Evolutionary conservation across 2,888 invertebrate genomes (phyloP).

Genomic region (Ephialtes manifestator): DNA sequence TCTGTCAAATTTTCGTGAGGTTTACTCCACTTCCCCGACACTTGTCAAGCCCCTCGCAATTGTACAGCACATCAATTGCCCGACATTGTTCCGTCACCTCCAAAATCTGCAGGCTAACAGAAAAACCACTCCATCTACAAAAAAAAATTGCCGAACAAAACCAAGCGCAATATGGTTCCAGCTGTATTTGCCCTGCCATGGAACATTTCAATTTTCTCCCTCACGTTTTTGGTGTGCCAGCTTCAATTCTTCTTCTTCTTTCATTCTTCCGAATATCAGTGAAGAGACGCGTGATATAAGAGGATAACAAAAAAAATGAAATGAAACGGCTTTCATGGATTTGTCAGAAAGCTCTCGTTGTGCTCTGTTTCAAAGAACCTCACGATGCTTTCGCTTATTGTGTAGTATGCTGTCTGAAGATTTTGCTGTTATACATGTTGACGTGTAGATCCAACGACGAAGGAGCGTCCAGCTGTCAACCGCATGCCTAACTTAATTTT

Average conservation of each 20-base stretch:
- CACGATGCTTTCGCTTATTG: constrained; percentile 23
- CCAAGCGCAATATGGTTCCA: constrained; percentile 16
- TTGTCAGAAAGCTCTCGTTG: constrained; percentile 50
- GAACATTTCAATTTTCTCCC: constrained; percentile 11
- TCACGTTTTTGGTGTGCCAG: neutral
- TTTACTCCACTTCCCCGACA: neutral
- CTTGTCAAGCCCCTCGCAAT: neutral
- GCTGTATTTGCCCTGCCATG: neutral
- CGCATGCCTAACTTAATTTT: constrained; percentile 81
- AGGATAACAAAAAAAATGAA: constrained; percentile 16
- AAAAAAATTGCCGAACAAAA: constrained; percentile 18
- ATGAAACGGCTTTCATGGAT: constrained; percentile 44
- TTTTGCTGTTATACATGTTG: neutral
- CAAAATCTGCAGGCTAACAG: constrained; percentile 16
- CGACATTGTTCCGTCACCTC: constrained; percentile 9
- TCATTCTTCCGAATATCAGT: neutral
- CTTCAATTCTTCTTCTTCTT: constrained; percentile 14
- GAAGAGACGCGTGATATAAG: constrained; percentile 8
- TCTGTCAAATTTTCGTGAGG: neutral
- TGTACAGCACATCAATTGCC: neutral
- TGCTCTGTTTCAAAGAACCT: constrained; percentile 31
- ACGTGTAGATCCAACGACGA: neutral
- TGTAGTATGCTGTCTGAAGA: constrained; percentile 2
- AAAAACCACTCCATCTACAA: constrained; percentile 49
- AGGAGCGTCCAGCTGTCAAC: constrained; percentile 78